A percentile compares a stretch with the other conserved stretches of the same genome.
These are phyloP conservation scores for Scotopteryx bipunctaria DNA, from an alignment of 2,888 invertebrate genomes.

Conservation along the genomic window DNA sequence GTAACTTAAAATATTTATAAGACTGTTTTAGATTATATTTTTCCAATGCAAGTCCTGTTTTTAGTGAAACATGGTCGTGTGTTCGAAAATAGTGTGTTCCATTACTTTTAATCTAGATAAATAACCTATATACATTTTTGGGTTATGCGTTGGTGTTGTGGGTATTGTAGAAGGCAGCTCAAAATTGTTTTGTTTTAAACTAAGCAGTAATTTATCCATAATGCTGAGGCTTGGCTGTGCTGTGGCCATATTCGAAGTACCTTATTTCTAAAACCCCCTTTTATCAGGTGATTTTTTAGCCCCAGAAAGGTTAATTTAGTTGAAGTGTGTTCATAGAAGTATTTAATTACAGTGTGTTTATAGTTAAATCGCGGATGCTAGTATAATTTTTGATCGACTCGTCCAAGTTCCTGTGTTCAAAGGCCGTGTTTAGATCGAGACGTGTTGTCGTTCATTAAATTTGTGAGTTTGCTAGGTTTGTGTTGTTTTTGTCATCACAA, in stretches of 20 bases:
- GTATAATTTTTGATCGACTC: slow-evolving; percentile 49
- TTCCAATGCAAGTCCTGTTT: slow-evolving; percentile 60
- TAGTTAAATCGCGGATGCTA: slow-evolving; percentile 18
- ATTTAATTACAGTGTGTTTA: slow-evolving; percentile 28
- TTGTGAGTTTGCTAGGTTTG: slow-evolving; percentile 49
- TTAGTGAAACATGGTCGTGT: slow-evolving; percentile 38
- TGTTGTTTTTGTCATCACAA: slow-evolving; percentile 49
- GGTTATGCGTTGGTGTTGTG: slow-evolving; percentile 27
- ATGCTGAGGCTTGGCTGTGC: slow-evolving; percentile 36
- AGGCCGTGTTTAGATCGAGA: slow-evolving; percentile 50
- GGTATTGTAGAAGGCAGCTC: slow-evolving; percentile 47
- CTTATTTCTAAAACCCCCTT: slow-evolving; percentile 41
- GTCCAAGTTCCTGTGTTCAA: slow-evolving; percentile 75
- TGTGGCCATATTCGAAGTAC: slow-evolving; percentile 50
- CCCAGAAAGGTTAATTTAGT: slow-evolving; percentile 37
- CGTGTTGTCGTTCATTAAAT: slow-evolving; percentile 42
- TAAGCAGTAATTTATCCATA: slow-evolving; percentile 27
- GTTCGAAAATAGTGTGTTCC: slow-evolving; percentile 17
- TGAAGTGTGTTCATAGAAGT: slow-evolving; percentile 37
- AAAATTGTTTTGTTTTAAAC: slow-evolving; percentile 41
- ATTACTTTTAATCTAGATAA: slow-evolving; percentile 6
- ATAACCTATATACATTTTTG: not conserved
- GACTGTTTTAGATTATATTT: slow-evolving; percentile 65
- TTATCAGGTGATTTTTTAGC: slow-evolving; percentile 14
- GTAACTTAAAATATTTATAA: slow-evolving; percentile 54